These are phyloP conservation scores for Cydia pomonella DNA, from an alignment of 1,140 invertebrate genomes.

Conservation along the genomic window DNA sequence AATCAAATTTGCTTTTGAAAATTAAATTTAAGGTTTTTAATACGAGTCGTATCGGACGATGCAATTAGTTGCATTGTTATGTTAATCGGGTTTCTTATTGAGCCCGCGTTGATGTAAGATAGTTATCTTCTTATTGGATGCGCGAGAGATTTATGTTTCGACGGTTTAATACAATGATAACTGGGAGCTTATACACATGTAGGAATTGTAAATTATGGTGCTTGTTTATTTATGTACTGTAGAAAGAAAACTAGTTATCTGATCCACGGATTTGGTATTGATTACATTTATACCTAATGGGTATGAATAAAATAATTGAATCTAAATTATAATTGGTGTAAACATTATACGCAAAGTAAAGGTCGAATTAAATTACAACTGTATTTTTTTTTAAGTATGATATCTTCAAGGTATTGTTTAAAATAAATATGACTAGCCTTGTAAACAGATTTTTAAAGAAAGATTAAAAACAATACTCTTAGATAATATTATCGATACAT, in stretches of 20 bases:
- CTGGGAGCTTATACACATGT: constrained; percentile 22
- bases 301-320: not conserved
- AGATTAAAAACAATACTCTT: too few species aligned
- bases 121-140: constrained; percentile 54
- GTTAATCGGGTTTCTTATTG: constrained; percentile 51
- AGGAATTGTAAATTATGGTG: constrained; percentile 8
- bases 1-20: constrained; percentile 29
- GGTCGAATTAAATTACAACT: not conserved
- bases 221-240: constrained; percentile 20
- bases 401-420: not conserved
- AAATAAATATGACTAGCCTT: not conserved
- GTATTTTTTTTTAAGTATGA: not conserved
- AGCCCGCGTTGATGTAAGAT: constrained; percentile 49
- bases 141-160: constrained; percentile 52
- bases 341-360: not conserved
- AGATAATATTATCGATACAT: too few species aligned
- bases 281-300: not conserved
- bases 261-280: constrained; percentile 1
- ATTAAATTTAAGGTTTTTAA: constrained; percentile 25
- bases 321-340: not conserved
- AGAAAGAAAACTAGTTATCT: constrained; percentile 7
- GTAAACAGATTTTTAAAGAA: too few species aligned
- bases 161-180: constrained; percentile 29
- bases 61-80: constrained; percentile 53
- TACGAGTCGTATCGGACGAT: constrained; percentile 33